Percentiles rank a stretch among this genome's conserved stretches.
These are phyloP conservation scores for Taenioides sp. DNA, from an alignment of 2,797 vertebrate species.

Conservation along the genomic window DNA sequence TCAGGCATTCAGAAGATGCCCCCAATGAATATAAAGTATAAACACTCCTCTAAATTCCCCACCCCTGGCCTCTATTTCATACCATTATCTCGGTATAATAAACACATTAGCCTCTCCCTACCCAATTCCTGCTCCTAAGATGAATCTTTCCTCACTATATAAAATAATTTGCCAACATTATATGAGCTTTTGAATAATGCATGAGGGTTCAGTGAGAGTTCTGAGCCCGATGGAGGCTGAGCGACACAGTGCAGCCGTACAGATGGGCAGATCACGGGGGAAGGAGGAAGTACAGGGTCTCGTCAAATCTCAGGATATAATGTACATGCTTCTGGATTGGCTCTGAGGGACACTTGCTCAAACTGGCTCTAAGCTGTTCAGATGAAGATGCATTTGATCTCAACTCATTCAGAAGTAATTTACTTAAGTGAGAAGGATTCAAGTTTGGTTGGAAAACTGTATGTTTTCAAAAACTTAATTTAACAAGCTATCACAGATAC, in stretches of 20 bases:
- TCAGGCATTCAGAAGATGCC: slow-evolving; percentile 64
- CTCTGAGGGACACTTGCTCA: slow-evolving; percentile 55
- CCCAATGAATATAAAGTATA: slow-evolving; percentile 82
- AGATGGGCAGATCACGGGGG: slow-evolving; percentile 31
- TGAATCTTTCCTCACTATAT: slow-evolving; percentile 78
- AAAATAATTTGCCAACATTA: slow-evolving; percentile 83
- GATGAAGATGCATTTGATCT: slow-evolving; percentile 51
- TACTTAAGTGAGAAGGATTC: slow-evolving; percentile 40
- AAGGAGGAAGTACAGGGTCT: slow-evolving; percentile 42
- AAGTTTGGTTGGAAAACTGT: background rate
- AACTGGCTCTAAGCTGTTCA: slow-evolving; percentile 30
- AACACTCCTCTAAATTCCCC: slow-evolving; percentile 73
- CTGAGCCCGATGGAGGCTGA: slow-evolving; percentile 56
- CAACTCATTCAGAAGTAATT: slow-evolving; percentile 35
- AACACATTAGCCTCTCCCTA: slow-evolving; percentile 77
- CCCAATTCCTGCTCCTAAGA: slow-evolving; percentile 75
- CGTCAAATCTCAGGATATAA: slow-evolving; percentile 51
- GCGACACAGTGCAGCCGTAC: slow-evolving; percentile 54
- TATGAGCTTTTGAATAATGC: slow-evolving; percentile 78
- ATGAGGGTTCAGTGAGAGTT: slow-evolving; percentile 71
- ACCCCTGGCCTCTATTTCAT: slow-evolving; percentile 77
- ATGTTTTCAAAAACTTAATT: background rate
- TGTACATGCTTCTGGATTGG: slow-evolving; percentile 27
- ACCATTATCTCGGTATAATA: slow-evolving; percentile 83
- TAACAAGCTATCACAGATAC: background rate